These are phyloP conservation scores for Molanna angustata DNA, from an alignment of 2,888 invertebrate genomes.

Conservation along the genomic window DNA sequence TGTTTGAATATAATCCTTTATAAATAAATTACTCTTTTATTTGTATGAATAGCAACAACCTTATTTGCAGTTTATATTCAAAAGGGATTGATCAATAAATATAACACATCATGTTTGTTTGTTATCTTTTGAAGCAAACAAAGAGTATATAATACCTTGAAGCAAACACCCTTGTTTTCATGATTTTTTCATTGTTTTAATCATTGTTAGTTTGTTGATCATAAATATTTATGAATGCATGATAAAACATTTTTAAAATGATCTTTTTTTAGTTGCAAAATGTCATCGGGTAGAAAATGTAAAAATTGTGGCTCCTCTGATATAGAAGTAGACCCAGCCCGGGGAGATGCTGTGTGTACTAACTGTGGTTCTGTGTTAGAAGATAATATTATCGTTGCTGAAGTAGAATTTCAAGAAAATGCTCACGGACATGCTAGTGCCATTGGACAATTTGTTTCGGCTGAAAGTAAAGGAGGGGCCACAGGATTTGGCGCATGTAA, in stretches of 20 bases:
- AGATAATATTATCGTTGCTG: slow-evolving; percentile 94
- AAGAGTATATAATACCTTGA: no score
- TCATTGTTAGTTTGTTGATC: no score
- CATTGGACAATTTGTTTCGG: slow-evolving; percentile 91
- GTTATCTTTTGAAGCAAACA: no score
- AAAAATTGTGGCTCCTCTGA: slow-evolving; percentile 86
- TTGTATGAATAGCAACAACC: no score
- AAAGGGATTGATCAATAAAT: no score
- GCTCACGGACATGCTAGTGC: slow-evolving; percentile 83
- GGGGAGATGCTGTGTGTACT: slow-evolving; percentile 95
- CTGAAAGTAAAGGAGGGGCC: slow-evolving; percentile 82
- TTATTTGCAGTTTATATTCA: no score
- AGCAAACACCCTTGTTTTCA: no score
- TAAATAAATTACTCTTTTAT: no score
- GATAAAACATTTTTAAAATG: neutral
- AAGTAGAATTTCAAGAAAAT: slow-evolving; percentile 94
- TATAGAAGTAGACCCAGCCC: slow-evolving; percentile 90
- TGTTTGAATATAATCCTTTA: no score
- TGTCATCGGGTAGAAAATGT: slow-evolving; percentile 72
- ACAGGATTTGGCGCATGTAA: slow-evolving; percentile 75
- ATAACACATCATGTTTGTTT: no score
- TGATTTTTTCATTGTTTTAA: no score
- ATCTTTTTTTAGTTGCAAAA: slow-evolving; percentile 29
- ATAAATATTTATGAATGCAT: no score
- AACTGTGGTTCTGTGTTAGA: slow-evolving; percentile 95